Base-by-base conservation (phyloP, 2,797 vertebrate species). In the Lepus oiostolus region DNA sequence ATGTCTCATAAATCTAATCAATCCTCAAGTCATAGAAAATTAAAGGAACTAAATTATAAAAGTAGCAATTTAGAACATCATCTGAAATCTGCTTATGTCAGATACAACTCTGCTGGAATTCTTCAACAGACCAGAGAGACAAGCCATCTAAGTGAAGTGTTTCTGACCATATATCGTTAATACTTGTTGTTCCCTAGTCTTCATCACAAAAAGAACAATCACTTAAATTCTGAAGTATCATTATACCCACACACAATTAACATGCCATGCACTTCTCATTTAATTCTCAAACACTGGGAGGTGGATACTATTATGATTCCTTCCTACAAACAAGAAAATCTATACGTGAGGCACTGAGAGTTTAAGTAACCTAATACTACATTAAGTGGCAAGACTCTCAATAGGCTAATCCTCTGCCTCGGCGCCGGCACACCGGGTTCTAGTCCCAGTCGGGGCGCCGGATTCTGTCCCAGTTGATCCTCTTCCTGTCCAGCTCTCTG, bases 21-120 rank as follows among this genome's bases (percentile, higher is more conserved):
- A 65, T 65, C 91, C 91, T 89, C 70, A 93, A 72, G 28, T 75
- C 63, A 93, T 10, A 91, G 63, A 96, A 74, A 96, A 91, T 71
- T 81, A 52, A 1, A 77, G 68, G 63, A 90, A 93, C 38, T 80
- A 80, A 85, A 93, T 58, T 38, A 79, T 47, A 3, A 93, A 82
- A 72, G 62, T 7, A 71, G 42, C 54, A 76, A 91, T 81, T 88
- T 32, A 76, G 63, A 85, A 75, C 67, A 91, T 60, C 38, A 67
- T 82, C 79, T 82, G 70, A 95, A 88, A 94, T 93, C 87, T 82
- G 35, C 80, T 21, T 85, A 71, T 88, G 30, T 74, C 75, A 85
- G 30, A 74, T 35, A 95, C 58, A 86, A 92, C 47, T 58, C 32
- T 84, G 52, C 30, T 30, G 84, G 77, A 90, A 79, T 85, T 95